A percentile compares a stretch with the other conserved stretches of the same genome.
Evolutionary conservation across 2,888 invertebrate genomes (phyloP).

Genomic region (Stenchaetothrips biformis): DNA sequence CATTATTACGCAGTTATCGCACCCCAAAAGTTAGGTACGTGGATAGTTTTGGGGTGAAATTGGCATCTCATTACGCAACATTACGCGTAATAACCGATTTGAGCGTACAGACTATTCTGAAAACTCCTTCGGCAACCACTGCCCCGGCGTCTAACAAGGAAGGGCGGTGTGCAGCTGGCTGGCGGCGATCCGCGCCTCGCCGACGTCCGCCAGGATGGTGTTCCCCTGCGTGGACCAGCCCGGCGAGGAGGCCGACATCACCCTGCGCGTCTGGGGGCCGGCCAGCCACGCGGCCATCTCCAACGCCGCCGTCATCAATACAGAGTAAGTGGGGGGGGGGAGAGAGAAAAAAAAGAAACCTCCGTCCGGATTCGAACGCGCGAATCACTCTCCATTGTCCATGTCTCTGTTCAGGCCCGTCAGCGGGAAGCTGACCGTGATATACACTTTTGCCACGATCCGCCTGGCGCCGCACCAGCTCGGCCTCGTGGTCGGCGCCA

Average conservation of each 20-base stretch:
- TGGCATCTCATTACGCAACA: too few species aligned
- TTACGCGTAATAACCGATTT: too few species aligned
- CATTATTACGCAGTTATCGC: too few species aligned
- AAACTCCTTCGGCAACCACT: too few species aligned
- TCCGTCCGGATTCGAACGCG: background rate
- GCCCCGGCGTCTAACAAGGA: too few species aligned
- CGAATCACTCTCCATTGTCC: too few species aligned
- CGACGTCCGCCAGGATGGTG: background rate
- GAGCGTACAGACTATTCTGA: too few species aligned
- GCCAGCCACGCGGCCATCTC: background rate
- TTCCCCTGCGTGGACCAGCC: background rate
- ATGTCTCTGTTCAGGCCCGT: background rate
- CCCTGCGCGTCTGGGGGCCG: background rate
- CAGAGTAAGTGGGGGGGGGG: background rate
- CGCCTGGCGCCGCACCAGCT: background rate
- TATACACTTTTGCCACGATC: background rate
- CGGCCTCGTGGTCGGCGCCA: background rate
- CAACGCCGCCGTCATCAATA: background rate
- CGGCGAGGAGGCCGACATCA: background rate
- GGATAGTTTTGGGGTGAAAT: too few species aligned
- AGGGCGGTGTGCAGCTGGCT: background rate
- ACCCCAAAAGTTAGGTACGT: too few species aligned
- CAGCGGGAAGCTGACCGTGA: background rate
- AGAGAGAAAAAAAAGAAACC: too few species aligned
- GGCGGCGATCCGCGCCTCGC: background rate